phyloP scores from a whole-genome alignment of 2,113 vertebrate species.

The Malurus alboscapulatus region DNA sequence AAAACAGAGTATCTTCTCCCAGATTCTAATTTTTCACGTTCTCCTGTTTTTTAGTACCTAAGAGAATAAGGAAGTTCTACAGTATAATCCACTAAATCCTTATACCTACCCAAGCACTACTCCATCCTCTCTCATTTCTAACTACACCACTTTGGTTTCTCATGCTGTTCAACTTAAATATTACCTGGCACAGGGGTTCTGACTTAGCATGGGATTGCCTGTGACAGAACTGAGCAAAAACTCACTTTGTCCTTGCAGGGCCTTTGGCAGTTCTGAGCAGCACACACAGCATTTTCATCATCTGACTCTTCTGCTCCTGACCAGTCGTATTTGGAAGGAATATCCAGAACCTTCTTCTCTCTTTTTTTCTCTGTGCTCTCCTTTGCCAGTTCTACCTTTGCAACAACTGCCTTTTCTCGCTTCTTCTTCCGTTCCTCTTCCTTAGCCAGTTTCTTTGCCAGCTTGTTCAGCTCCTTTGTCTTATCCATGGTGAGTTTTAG shows the following conservation, averaged over 20 bases:
- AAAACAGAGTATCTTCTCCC: neutral
- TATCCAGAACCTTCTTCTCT: slow-evolving; percentile 95
- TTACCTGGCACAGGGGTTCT: neutral
- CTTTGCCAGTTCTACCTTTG: slow-evolving; percentile 86
- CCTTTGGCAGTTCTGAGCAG: slow-evolving; percentile 93
- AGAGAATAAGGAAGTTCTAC: neutral
- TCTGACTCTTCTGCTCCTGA: slow-evolving; percentile 96
- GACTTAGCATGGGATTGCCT: neutral
- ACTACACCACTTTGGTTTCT: neutral
- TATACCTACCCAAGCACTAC: neutral
- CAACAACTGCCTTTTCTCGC: slow-evolving; percentile 86
- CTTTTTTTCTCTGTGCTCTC: slow-evolving; percentile 89
- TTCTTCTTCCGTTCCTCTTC: slow-evolving; percentile 95
- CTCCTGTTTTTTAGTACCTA: neutral
- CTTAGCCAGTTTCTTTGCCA: slow-evolving; percentile 93
- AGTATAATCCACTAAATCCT: neutral
- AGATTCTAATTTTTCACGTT: neutral
- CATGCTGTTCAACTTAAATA: neutral
- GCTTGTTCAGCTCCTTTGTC: slow-evolving; percentile 91
- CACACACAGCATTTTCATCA: slow-evolving; percentile 95
- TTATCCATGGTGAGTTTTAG: slow-evolving; percentile 92
- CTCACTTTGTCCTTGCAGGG: slow-evolving; percentile 98
- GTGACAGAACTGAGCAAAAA: neutral
- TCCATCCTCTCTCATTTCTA: neutral
- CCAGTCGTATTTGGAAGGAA: slow-evolving; percentile 98